Conservation (phyloP, 2,113 vertebrate species). For the Psittacus erithacus region DNA sequence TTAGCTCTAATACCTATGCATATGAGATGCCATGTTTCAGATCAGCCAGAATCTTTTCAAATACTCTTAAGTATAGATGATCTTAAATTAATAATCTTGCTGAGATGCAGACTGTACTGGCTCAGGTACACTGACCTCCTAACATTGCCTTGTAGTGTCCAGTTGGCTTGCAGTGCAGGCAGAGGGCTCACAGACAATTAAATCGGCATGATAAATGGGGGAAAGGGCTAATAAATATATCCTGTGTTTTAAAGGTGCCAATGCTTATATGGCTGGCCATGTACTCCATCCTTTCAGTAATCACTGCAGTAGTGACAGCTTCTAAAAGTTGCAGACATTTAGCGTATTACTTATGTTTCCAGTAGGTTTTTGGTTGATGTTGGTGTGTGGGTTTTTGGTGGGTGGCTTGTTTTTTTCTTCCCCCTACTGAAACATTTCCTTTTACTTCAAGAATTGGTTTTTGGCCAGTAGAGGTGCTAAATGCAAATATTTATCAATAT, state of each 20-base stretch:
- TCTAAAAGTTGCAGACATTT: background rate
- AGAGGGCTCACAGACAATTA: background rate
- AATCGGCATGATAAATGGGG: background rate
- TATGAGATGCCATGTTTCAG: background rate
- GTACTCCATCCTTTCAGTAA: background rate
- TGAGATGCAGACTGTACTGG: background rate
- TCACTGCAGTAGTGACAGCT: background rate
- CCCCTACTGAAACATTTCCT: background rate
- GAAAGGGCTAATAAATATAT: background rate
- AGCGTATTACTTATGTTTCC: background rate
- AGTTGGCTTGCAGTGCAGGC: background rate
- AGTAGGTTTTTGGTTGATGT: background rate
- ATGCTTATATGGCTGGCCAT: background rate
- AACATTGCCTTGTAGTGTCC: background rate
- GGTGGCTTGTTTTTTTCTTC: background rate
- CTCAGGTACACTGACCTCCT: background rate
- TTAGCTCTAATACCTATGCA: background rate
- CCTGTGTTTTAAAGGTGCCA: background rate
- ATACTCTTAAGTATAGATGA: background rate
- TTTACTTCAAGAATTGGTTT: background rate
- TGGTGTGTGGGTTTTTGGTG: background rate
- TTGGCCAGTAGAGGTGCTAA: background rate
- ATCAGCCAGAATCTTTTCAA: background rate
- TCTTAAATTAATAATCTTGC: background rate
- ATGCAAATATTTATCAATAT: slow-evolving; percentile 36